Conservation (phyloP, 2,113 vertebrate species). For the Garra rufa region DNA sequence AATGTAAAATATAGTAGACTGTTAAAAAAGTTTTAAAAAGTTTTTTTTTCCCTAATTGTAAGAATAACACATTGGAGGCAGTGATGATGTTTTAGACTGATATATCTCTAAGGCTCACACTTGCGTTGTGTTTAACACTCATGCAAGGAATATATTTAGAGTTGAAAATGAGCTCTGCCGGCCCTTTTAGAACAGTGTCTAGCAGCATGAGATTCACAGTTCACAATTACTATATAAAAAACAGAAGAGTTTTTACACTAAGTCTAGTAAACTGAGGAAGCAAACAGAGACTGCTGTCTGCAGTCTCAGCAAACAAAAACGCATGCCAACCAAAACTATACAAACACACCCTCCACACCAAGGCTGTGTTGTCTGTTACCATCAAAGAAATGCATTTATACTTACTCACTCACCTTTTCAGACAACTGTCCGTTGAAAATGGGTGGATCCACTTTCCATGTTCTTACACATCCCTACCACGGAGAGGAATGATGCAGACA, state of each 20-base stretch:
- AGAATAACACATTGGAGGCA: neutral
- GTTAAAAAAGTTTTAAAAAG: neutral
- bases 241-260: conserved; percentile 55
- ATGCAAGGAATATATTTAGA: neutral
- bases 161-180: neutral
- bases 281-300: conserved; percentile 62
- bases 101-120: neutral
- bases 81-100: neutral
- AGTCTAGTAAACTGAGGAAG: conserved; percentile 30
- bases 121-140: neutral
- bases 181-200: neutral
- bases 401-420: conserved; percentile 18
- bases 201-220: neutral
- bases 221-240: conserved; percentile 45
- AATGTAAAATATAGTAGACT: neutral
- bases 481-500: neutral
- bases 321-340: conserved; percentile 44
- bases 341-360: conserved; percentile 53
- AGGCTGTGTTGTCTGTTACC: conserved; percentile 37
- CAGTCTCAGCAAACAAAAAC: conserved; percentile 60
- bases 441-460: conserved; percentile 30
- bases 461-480: conserved; percentile 29
- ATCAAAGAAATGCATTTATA: conserved; percentile 24
- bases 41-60: neutral
- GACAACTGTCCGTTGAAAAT: conserved; percentile 49